A percentile compares a stretch with the other conserved stretches of the same genome.
phyloP scores from a whole-genome alignment of 2,888 invertebrate species.

The Pollenia angustigena region DNA sequence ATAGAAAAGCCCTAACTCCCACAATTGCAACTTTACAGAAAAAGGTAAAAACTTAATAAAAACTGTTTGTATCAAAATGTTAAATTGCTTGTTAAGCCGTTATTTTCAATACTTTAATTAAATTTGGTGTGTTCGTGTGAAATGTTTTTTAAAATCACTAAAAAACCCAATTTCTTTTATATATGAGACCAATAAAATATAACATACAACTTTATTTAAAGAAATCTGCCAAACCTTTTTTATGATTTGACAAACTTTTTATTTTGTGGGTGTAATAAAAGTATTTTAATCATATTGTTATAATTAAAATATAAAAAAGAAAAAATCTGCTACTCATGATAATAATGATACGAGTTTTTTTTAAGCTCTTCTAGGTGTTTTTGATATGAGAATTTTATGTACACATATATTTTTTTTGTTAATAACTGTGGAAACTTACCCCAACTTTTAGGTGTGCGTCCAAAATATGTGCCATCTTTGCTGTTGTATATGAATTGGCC shows the following conservation, averaged over 20 bases:
- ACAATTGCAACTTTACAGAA: too few species aligned
- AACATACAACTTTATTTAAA: too few species aligned
- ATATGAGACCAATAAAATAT: too few species aligned
- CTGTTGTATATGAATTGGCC: slow-evolving; percentile 80
- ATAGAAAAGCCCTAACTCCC: too few species aligned
- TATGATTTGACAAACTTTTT: slow-evolving; percentile 20
- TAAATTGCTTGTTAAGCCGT: too few species aligned
- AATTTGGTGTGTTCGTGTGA: too few species aligned
- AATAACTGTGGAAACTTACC: slow-evolving; percentile 78
- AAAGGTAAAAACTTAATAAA: too few species aligned
- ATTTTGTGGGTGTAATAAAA: slow-evolving; percentile 42
- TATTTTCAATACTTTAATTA: too few species aligned
- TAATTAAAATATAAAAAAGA: not conserved
- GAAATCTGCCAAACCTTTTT: too few species aligned
- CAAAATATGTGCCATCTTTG: slow-evolving; percentile 79
- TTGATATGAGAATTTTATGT: not conserved
- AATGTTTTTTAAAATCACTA: too few species aligned
- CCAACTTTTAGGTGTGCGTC: slow-evolving; percentile 82
- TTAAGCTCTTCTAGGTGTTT: not conserved
- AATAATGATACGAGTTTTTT: not conserved
- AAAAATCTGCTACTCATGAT: not conserved
- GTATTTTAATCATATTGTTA: slow-evolving; percentile 8
- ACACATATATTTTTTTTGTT: not conserved
- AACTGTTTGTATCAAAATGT: too few species aligned
- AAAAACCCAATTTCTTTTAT: too few species aligned